phyloP scores from a whole-genome alignment of 2,888 invertebrate genomes.

The Dryococelus australis region DNA sequence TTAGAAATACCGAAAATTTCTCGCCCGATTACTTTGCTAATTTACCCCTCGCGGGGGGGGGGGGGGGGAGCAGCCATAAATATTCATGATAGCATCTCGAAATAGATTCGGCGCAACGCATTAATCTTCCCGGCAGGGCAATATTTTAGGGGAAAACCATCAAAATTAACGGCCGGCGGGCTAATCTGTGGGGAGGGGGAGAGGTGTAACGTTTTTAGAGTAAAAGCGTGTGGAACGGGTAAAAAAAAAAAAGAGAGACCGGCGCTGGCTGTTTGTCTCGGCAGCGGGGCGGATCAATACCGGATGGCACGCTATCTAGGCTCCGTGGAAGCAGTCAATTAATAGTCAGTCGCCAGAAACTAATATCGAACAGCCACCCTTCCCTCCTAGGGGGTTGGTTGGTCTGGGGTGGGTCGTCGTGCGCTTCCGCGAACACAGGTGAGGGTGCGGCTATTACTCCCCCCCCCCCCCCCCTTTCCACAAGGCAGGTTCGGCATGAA shows the following conservation, averaged over 20 bases:
- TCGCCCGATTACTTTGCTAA: background rate
- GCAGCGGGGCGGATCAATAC: background rate
- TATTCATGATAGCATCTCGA: slow-evolving; percentile 23
- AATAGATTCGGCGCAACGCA: background rate
- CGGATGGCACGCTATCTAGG: background rate
- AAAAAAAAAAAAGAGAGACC: background rate
- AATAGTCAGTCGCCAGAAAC: background rate
- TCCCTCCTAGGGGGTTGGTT: background rate
- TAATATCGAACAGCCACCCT: background rate
- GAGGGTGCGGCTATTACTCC: no score
- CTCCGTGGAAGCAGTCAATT: background rate
- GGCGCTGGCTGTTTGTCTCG: background rate
- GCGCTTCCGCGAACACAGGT: no score
- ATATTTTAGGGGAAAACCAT: slow-evolving; percentile 3
- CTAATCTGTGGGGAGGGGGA: no score
- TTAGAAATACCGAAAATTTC: background rate
- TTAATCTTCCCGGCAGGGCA: slow-evolving; percentile 13
- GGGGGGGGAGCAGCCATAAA: background rate
- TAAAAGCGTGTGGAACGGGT: background rate
- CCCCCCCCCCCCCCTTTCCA: no score
- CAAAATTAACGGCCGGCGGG: slow-evolving; percentile 9
- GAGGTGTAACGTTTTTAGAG: background rate
- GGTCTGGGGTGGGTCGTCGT: no score
- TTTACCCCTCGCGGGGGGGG: background rate
- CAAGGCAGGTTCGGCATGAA: no score